These are phyloP conservation scores for Drosophila vallismaia DNA, from an alignment of 2,888 invertebrate genomes.

Conservation along the genomic window DNA sequence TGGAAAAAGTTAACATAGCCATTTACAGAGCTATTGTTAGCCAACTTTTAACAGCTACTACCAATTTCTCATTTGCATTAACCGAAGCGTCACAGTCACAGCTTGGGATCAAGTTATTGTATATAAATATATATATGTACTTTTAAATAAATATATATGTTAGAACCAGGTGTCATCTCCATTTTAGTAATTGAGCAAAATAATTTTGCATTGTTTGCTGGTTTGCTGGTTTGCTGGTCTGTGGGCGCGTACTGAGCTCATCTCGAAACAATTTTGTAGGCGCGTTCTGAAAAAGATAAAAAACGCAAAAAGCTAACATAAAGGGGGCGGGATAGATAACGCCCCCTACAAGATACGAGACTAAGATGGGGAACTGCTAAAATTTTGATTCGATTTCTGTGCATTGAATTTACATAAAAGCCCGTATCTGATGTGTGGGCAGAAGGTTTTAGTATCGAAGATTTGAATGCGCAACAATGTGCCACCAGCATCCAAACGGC, in stretches of 20 bases:
- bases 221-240: conserved; percentile 6
- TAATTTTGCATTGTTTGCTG: conserved; percentile 51
- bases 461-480: conserved; percentile 30
- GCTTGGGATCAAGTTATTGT: conserved; percentile 23
- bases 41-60: conserved; percentile 15
- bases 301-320: conserved; percentile 14
- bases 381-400: conserved; percentile 21
- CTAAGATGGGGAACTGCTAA: conserved; percentile 4
- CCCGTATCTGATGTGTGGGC: conserved; percentile 20
- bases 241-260: conserved; percentile 70
- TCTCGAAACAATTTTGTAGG: conserved; percentile 69
- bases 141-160: conserved; percentile 16
- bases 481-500: conserved; percentile 4
- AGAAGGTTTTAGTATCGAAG: conserved; percentile 31
- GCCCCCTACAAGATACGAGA: conserved; percentile 54
- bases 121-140: conserved; percentile 7
- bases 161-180: conserved; percentile 70
- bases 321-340: conserved; percentile 35
- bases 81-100: conserved; percentile 36
- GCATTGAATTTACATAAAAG: conserved; percentile 44
- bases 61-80: conserved; percentile 47
- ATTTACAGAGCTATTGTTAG: conserved; percentile 5
- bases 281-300: conserved; percentile 43
- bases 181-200: conserved; percentile 64
- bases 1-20: conserved; percentile 25